Conservation (phyloP, 2,113 vertebrate genomes). For the Natator depressus region DNA sequence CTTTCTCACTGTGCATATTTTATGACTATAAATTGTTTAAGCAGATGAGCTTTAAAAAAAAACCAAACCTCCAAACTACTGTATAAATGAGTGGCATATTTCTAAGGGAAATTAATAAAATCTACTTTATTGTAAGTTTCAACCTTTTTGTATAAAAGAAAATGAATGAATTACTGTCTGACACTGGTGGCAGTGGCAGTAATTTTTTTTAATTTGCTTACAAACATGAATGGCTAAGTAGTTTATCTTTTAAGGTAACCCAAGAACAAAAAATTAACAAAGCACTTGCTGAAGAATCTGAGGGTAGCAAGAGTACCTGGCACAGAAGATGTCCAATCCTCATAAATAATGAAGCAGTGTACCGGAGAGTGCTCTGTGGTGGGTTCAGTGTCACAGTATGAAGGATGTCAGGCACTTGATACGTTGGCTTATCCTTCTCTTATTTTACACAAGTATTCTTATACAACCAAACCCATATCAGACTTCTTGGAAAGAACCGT, state of each 20-base stretch:
- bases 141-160: not conserved
- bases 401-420: not conserved
- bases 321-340: not conserved
- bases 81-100: not conserved
- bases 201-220: not conserved
- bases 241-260: not conserved
- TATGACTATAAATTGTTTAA: not conserved
- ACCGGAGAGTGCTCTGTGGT: constrained; percentile 17
- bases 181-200: not conserved
- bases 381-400: not conserved
- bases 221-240: not conserved
- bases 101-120: not conserved
- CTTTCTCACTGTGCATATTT: not conserved
- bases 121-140: not conserved
- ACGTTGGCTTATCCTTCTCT: not conserved
- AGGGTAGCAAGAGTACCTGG: constrained; percentile 31
- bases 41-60: not conserved
- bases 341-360: constrained; percentile 70
- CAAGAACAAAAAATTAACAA: constrained; percentile 11
- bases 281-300: not conserved
- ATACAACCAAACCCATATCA: fast-evolving
- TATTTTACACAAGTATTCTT: not conserved
- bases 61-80: not conserved
- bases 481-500: not conserved
- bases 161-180: not conserved